Evolutionary conservation across 2,113 vertebrate genomes (phyloP).

Genomic region (Orycteropus afer): DNA sequence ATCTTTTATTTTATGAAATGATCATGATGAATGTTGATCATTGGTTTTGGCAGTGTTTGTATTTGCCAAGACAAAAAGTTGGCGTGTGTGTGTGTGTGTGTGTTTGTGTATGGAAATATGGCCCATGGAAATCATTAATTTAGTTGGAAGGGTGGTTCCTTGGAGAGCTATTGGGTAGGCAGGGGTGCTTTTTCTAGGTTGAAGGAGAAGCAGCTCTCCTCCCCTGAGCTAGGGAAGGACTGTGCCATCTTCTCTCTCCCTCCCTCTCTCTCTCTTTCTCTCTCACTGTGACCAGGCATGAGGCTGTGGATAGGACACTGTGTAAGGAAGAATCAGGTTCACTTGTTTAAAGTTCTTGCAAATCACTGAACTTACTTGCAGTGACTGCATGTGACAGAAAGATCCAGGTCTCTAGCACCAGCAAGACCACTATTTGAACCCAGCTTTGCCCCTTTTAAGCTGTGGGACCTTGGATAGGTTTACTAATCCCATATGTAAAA

Average conservation of each 20-base stretch:
- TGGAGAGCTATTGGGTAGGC: not conserved
- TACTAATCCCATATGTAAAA: not conserved
- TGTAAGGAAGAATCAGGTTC: not conserved
- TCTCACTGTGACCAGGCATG: not conserved
- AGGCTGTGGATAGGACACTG: not conserved
- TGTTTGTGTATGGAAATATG: not conserved
- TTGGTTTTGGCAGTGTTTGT: not conserved
- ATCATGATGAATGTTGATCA: not conserved
- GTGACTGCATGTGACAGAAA: not conserved
- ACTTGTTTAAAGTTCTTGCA: not conserved
- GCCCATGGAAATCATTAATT: not conserved
- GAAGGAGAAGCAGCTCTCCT: not conserved
- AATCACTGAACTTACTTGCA: not conserved
- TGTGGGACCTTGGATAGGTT: not conserved
- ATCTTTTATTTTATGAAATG: conserved; percentile 23
- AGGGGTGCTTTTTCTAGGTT: not conserved
- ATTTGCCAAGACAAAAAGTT: not conserved
- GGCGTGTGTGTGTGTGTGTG: not conserved
- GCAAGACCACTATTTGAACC: not conserved
- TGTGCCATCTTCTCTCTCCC: not conserved
- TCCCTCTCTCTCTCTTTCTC: not conserved
- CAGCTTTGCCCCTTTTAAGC: not conserved
- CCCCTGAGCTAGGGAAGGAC: not conserved
- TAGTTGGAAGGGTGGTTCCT: not conserved
- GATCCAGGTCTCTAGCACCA: not conserved